Percentiles rank a stretch among this genome's conserved stretches.
These are phyloP conservation scores for Tyrannus savana DNA, from an alignment of 2,113 vertebrate genomes.

Conservation along the genomic window DNA sequence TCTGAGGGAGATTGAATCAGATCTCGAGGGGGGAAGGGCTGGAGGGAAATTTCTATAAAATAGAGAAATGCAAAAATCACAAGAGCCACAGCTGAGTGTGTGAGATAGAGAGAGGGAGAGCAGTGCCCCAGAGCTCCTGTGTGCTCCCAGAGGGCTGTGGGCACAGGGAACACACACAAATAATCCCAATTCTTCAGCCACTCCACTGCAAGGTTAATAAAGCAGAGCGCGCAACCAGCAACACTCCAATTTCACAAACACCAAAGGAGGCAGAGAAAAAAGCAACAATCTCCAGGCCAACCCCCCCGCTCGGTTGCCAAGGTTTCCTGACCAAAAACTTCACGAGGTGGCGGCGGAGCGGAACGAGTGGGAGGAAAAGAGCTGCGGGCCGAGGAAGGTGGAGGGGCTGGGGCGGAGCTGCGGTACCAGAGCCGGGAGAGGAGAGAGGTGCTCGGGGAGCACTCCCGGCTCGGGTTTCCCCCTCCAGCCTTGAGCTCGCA, in stretches of 20 bases:
- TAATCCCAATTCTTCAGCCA: background rate
- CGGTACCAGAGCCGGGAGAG: fast-evolving
- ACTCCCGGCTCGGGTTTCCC: background rate
- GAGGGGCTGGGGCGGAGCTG: background rate
- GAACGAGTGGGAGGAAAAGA: background rate
- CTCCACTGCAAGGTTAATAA: background rate
- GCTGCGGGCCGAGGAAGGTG: background rate
- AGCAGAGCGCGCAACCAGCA: background rate
- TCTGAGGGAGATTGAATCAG: background rate
- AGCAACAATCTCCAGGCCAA: background rate
- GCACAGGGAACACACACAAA: background rate
- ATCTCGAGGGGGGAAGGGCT: background rate
- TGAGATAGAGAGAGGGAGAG: background rate
- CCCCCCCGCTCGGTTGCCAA: background rate
- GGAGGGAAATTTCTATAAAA: background rate
- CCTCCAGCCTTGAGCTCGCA: background rate
- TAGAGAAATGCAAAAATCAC: background rate
- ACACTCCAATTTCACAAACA: background rate
- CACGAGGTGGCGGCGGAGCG: background rate
- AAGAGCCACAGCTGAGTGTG: background rate
- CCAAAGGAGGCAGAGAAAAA: background rate
- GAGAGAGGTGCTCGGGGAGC: background rate
- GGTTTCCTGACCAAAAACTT: background rate
- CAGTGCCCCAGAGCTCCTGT: background rate
- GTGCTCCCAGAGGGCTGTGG: background rate